Base-by-base conservation (phyloP, 2,888 invertebrate species). In the Amphipyra tragopoginis region DNA sequence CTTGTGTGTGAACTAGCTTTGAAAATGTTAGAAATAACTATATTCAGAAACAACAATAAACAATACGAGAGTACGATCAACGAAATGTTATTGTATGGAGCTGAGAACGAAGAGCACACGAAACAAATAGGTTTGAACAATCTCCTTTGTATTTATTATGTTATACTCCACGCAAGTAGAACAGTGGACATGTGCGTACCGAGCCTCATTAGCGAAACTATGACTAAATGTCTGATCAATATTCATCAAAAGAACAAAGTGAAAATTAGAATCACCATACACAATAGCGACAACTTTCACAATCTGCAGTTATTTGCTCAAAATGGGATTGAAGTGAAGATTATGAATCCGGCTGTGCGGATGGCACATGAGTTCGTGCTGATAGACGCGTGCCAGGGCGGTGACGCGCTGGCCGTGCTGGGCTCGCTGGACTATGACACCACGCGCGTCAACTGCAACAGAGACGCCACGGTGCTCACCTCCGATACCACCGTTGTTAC, bases 291-390 rank as follows among this genome's bases (percentile, higher is more conserved):
- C 1, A 74, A 86, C 42, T 78, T 77, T 33, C 65, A 79, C 29
- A 81, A 82, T 57, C 66, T 87, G 38, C 69, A 82, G 14, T 63
- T 69, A 40, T 81, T 91, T 21, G 72, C 79, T n/a, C 76, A 83
- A 53, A 71, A 79, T 48, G 88, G 85, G 2, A 86, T 92, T 5
- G 83, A 87, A 69, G 87, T 92, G 11, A 91, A 89, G 71, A 71
- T 87, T 2, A 82, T 90, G 4, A 82, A 73, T 10, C 77, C 86
- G 1, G 36, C 51, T 5, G 82, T 88, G 9, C 80, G 77, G 11
- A 65, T 92, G 52, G 88, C 86, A 65, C 89, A 92, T 45, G 90
- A 92, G 61, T 92, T 92, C 55, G 76, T 90, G 57, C 76, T 93
- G 53, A 77, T 93, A 7, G 91, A 93, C 56, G 86, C 81, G 9